phyloP scores from a whole-genome alignment of 2,113 vertebrate species.

The Limnothrissa miodon region DNA sequence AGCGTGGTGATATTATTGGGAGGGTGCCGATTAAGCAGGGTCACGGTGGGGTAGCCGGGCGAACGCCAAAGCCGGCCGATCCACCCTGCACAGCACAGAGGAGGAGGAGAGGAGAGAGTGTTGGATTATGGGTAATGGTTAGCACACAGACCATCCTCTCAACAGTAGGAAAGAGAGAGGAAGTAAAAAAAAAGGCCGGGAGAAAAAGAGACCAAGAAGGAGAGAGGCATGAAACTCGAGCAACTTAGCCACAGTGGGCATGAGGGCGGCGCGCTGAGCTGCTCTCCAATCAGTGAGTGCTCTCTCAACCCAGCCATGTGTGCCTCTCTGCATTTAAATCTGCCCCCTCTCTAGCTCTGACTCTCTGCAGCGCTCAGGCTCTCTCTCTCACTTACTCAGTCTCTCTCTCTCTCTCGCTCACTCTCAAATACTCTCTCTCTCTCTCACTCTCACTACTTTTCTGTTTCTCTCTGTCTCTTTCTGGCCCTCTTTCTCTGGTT shows the following conservation, averaged over 20 bases:
- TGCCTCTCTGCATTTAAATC: constrained; percentile 29
- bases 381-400: constrained; percentile 4
- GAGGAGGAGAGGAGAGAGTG: background rate
- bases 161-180: background rate
- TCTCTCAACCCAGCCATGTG: constrained; percentile 13
- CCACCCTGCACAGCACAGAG: background rate
- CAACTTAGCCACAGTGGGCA: background rate
- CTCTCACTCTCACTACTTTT: no score
- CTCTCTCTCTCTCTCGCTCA: background rate
- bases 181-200: background rate
- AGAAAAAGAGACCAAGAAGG: background rate
- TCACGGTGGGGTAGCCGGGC: background rate
- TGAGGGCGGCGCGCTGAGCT: background rate
- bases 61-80: background rate
- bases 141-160: background rate
- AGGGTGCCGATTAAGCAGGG: background rate
- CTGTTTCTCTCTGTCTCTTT: background rate
- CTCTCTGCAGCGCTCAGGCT: background rate
- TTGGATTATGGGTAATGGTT: background rate
- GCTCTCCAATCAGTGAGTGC: constrained; percentile 31
- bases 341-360: background rate
- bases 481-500: background rate
- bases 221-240: background rate
- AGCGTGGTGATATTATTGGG: constrained; percentile 12
- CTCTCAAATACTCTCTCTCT: background rate